phyloP scores from a whole-genome alignment of 2,797 vertebrate genomes.

The Phaenicophaeus curvirostris region DNA sequence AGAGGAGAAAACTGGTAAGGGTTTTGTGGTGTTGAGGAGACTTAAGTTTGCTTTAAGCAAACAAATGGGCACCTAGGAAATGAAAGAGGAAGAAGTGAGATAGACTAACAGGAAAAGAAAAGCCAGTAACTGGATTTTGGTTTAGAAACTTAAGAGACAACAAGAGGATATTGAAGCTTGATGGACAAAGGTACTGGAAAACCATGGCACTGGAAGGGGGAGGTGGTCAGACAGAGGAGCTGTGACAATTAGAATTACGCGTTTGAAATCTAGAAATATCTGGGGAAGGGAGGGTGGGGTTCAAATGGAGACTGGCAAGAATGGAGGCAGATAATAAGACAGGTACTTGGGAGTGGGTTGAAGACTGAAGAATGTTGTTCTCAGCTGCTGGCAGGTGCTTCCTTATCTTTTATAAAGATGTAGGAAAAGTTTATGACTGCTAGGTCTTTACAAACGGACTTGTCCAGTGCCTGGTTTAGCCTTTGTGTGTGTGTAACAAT shows the following conservation, averaged over 20 bases:
- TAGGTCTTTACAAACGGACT: not conserved
- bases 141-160: not conserved
- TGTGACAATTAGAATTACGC: not conserved
- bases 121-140: not conserved
- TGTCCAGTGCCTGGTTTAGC: not conserved
- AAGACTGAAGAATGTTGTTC: not conserved
- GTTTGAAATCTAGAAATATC: not conserved
- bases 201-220: rapidly evolving
- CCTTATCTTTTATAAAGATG: not conserved
- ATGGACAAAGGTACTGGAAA: not conserved
- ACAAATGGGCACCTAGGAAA: not conserved
- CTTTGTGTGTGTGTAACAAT: not conserved
- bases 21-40: not conserved
- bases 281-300: not conserved
- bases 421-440: not conserved
- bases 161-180: not conserved
- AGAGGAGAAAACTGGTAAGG: not conserved
- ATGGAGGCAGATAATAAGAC: not conserved
- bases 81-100: not conserved
- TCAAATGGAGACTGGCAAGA: not conserved
- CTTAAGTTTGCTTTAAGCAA: not conserved
- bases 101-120: not conserved
- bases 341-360: not conserved
- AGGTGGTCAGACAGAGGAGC: not conserved
- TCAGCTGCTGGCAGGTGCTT: not conserved